phyloP scores from a whole-genome alignment of 2,113 vertebrate genomes.

The Brachyhypopomus gauderio region DNA sequence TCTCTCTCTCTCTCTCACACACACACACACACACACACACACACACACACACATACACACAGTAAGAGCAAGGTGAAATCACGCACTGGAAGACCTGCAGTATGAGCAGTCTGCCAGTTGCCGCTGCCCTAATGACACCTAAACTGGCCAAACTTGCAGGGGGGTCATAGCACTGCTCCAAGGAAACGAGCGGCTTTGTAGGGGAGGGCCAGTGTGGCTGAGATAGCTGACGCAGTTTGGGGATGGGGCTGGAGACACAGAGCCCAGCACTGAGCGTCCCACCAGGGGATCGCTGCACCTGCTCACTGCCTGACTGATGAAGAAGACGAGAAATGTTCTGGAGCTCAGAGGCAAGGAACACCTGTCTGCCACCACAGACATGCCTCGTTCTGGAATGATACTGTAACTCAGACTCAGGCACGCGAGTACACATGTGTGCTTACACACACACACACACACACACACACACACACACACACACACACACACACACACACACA shows the following conservation, averaged over 20 bases:
- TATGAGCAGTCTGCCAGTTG: neutral
- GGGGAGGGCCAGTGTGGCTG: neutral
- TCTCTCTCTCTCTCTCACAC: too few species aligned
- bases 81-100: neutral
- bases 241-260: neutral
- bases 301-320: constrained; percentile 53
- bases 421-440: too few species aligned
- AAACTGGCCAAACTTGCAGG: neutral
- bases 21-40: neutral
- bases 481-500: constrained; percentile 19
- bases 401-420: neutral
- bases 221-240: constrained; percentile 16
- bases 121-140: neutral
- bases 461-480: constrained; percentile 26
- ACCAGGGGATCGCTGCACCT: constrained; percentile 46
- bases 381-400: neutral
- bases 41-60: neutral
- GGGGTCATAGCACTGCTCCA: too few species aligned
- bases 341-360: constrained; percentile 17
- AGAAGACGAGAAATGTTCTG: constrained; percentile 40
- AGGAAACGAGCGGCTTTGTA: neutral
- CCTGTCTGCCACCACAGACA: constrained; percentile 37
- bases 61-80: neutral
- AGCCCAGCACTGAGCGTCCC: constrained; percentile 30
- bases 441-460: constrained; percentile 1